Evolutionary conservation across 2,113 vertebrate genomes (phyloP).

Genomic region (Lepus americanus): DNA sequence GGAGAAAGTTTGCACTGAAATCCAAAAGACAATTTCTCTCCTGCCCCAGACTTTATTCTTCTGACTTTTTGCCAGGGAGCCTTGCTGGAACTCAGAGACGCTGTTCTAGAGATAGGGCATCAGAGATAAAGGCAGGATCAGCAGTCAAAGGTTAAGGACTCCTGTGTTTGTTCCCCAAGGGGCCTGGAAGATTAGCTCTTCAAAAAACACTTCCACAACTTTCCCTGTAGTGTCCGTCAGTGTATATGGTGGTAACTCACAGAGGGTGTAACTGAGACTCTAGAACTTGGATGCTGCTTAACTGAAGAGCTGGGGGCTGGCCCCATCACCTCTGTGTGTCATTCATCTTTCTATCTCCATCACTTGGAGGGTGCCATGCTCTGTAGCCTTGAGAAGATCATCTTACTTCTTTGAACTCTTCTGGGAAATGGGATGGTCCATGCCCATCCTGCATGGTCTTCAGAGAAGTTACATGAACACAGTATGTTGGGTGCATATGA

Average conservation of each 20-base stretch:
- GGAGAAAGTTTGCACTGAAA: not conserved
- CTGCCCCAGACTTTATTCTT: not conserved
- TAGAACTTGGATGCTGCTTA: constrained; percentile 3
- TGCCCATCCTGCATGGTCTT: not conserved
- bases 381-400: not conserved
- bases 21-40: not conserved
- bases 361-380: not conserved
- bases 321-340: not conserved
- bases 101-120: not conserved
- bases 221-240: not conserved
- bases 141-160: not conserved
- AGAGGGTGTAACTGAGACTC: not conserved
- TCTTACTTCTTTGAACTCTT: not conserved
- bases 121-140: not conserved
- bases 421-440: not conserved
- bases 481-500: not conserved
- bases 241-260: not conserved
- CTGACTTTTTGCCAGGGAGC: not conserved
- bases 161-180: not conserved
- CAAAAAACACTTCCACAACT: not conserved
- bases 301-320: not conserved
- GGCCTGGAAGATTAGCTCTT: not conserved
- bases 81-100: not conserved
- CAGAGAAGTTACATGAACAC: not conserved
- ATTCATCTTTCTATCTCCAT: not conserved